Evolutionary conservation across 2,113 vertebrate genomes (phyloP).

Genomic region (Melanerpes aurifrons): DNA sequence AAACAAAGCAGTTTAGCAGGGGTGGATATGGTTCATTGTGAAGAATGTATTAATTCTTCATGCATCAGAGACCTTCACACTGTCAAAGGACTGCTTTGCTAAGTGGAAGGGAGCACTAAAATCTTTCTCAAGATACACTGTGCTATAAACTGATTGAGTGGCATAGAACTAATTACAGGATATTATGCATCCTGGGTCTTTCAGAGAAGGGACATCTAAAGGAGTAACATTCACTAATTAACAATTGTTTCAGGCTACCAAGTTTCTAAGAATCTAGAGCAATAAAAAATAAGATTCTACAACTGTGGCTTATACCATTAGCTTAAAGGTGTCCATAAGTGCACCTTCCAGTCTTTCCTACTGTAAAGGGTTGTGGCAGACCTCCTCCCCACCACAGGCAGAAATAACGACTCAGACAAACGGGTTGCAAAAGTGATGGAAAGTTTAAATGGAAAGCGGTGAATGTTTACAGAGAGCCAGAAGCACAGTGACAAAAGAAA

Average conservation of each 20-base stretch:
- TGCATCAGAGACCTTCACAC: conserved; percentile 10
- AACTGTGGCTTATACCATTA: not conserved
- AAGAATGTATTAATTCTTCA: conserved; percentile 16
- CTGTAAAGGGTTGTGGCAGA: no score
- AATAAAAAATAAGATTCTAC: not conserved
- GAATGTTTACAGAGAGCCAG: no score
- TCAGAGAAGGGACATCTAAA: not conserved
- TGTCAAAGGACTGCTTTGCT: conserved; percentile 7
- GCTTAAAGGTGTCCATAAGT: not conserved
- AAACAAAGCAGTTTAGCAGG: conserved; percentile 24
- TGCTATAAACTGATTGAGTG: conserved; percentile 24
- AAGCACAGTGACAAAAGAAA: no score
- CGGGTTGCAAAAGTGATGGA: no score
- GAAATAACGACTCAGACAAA: no score
- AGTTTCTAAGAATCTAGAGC: not conserved
- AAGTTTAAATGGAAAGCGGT: no score
- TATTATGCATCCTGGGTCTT: not conserved
- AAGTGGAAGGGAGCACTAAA: conserved; percentile 4
- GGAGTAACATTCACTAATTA: not conserved
- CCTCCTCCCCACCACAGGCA: no score
- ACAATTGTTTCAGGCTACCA: not conserved
- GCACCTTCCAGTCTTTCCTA: not conserved
- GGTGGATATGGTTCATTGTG: not conserved
- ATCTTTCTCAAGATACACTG: not conserved
- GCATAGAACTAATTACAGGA: conserved; percentile 5